A percentile compares a stretch with the other conserved stretches of the same genome.
phyloP scores from a whole-genome alignment of 2,113 vertebrate genomes.

The Mungos mungo region DNA sequence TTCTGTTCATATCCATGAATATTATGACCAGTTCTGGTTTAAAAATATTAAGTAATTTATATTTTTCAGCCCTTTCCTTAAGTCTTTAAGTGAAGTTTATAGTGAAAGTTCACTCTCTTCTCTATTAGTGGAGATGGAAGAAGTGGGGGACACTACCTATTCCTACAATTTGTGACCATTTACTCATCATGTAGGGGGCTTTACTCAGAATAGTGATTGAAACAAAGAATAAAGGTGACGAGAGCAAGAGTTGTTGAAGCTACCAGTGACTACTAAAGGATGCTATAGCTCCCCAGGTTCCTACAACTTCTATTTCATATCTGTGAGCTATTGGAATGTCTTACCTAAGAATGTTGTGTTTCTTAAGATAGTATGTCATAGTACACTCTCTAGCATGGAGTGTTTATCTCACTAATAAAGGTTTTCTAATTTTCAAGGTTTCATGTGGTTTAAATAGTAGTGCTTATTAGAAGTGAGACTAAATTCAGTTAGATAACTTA shows the following conservation, averaged over 20 bases:
- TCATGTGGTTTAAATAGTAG: neutral
- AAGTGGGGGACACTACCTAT: neutral
- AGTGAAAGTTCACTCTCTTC: neutral
- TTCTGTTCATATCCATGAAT: neutral
- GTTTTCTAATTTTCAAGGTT: neutral
- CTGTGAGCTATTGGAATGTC: neutral
- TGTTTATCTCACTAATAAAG: neutral
- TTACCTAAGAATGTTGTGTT: neutral
- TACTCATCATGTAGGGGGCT: neutral
- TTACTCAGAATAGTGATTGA: neutral
- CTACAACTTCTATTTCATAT: neutral
- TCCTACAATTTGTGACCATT: neutral
- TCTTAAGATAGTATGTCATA: neutral
- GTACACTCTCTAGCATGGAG: neutral
- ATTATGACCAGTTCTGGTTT: neutral
- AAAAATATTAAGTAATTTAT: neutral
- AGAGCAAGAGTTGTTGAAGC: neutral
- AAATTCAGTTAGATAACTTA: neutral
- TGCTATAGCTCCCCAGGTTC: neutral
- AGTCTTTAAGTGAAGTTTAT: neutral
- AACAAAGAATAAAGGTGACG: neutral
- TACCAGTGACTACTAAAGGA: neutral
- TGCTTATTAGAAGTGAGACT: neutral
- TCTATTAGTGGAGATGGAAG: neutral
- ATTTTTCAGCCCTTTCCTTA: neutral